Percentiles rank a stretch among this genome's conserved stretches.
Evolutionary conservation across 1,140 invertebrate species (phyloP).

Genomic region (Trachymyrmex cornetzi): DNA sequence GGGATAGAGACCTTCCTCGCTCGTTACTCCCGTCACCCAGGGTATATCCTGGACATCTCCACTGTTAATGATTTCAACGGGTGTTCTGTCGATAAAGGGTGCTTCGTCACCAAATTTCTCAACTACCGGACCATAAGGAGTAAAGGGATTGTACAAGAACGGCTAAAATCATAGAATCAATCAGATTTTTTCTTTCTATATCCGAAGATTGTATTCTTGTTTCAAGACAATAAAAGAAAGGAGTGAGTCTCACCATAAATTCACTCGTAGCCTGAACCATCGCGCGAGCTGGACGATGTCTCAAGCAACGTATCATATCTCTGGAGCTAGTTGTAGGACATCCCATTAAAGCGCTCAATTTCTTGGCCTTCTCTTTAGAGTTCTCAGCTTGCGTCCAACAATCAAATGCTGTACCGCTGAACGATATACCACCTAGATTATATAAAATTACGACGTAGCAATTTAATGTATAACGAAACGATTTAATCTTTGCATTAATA

Average conservation of each 20-base stretch:
- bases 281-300: conserved; percentile 88
- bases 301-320: conserved; percentile 91
- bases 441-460: background rate
- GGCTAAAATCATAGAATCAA: conserved; percentile 77
- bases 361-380: conserved; percentile 89
- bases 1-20: conserved; percentile 89
- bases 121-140: conserved; percentile 88
- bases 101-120: conserved; percentile 85
- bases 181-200: background rate
- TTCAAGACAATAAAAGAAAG: background rate
- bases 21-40: conserved; percentile 88
- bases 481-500: background rate
- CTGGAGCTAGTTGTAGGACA: conserved; percentile 89
- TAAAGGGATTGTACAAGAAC: conserved; percentile 88
- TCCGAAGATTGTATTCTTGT: background rate
- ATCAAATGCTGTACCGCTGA: conserved; percentile 92
- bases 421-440: conserved; percentile 89
- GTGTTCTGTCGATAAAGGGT: conserved; percentile 88
- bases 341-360: conserved; percentile 89
- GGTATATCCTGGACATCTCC: conserved; percentile 87
- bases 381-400: conserved; percentile 91
- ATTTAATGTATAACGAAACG: background rate
- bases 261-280: conserved; percentile 85
- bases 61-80: conserved; percentile 86
- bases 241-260: conserved; percentile 84